Evolutionary conservation across 2,888 invertebrate species (phyloP).

Genomic region (Cyclophora albipunctata): DNA sequence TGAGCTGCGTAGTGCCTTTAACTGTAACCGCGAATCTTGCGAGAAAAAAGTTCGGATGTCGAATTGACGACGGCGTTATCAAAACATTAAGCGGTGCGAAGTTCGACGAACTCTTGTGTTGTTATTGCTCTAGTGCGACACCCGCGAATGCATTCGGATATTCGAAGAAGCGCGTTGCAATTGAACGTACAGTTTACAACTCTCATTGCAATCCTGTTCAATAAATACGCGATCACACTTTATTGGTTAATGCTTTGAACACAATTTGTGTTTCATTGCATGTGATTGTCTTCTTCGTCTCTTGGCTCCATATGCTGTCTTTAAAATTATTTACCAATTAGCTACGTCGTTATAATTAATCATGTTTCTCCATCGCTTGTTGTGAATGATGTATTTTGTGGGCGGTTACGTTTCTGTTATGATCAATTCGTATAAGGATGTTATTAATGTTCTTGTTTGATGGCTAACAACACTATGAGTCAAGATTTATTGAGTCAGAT

Average conservation of each 20-base stretch:
- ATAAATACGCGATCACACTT: constrained; percentile 24
- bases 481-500: too few relatives aligned
- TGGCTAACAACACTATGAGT: too few relatives aligned
- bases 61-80: constrained; percentile 66
- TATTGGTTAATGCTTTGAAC: constrained; percentile 21
- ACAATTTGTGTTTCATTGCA: constrained; percentile 12
- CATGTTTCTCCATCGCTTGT: too few relatives aligned
- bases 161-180: constrained; percentile 17
- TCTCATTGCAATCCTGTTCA: constrained; percentile 22
- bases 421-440: background rate
- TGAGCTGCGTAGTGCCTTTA: constrained; percentile 49
- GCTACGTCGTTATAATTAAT: too few relatives aligned
- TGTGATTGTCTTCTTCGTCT: too few relatives aligned
- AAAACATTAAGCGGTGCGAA: constrained; percentile 40
- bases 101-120: constrained; percentile 45
- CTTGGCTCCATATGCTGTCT: too few relatives aligned
- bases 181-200: constrained; percentile 23
- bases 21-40: constrained; percentile 53
- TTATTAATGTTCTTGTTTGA: too few relatives aligned
- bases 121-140: constrained; percentile 23
- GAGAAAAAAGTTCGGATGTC: constrained; percentile 46
- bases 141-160: constrained; percentile 5
- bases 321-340: too few relatives aligned
- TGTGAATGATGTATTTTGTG: too few relatives aligned
- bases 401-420: background rate